Evolutionary conservation across 2,888 invertebrate genomes (phyloP).

Genomic region (Mantis religiosa): DNA sequence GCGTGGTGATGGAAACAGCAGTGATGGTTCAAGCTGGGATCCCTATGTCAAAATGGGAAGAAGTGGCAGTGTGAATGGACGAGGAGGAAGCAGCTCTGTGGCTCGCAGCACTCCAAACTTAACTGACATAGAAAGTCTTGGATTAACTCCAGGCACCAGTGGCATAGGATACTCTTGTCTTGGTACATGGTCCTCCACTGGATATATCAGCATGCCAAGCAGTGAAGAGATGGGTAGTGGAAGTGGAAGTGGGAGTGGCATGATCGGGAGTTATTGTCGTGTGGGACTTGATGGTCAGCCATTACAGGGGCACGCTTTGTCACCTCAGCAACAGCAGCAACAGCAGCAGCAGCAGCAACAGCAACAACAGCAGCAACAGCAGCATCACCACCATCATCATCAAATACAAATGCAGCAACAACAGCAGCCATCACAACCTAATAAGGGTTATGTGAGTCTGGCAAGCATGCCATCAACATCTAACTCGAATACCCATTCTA

Average conservation of each 20-base stretch:
- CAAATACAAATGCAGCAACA: not conserved
- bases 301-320: not conserved
- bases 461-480: conserved; percentile 15
- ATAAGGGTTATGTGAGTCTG: conserved; percentile 25
- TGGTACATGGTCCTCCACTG: conserved; percentile 39
- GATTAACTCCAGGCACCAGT: conserved; percentile 26
- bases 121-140: conserved; percentile 34
- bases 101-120: conserved; percentile 43
- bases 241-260: not conserved
- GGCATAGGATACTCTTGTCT: conserved; percentile 30
- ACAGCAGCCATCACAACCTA: not conserved
- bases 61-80: conserved; percentile 32
- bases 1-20: conserved; percentile 28
- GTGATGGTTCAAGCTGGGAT: conserved; percentile 38
- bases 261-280: conserved; percentile 15
- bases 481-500: not conserved
- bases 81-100: conserved; percentile 39
- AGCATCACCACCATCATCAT: not conserved
- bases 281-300: conserved; percentile 18
- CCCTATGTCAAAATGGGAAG: conserved; percentile 41
- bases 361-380: no score
- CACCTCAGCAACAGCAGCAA: not conserved
- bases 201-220: conserved; percentile 41
- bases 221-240: conserved; percentile 10
- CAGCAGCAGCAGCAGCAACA: not conserved